Conservation (phyloP, 2,888 invertebrate species). For the Deilephila porcellus region DNA sequence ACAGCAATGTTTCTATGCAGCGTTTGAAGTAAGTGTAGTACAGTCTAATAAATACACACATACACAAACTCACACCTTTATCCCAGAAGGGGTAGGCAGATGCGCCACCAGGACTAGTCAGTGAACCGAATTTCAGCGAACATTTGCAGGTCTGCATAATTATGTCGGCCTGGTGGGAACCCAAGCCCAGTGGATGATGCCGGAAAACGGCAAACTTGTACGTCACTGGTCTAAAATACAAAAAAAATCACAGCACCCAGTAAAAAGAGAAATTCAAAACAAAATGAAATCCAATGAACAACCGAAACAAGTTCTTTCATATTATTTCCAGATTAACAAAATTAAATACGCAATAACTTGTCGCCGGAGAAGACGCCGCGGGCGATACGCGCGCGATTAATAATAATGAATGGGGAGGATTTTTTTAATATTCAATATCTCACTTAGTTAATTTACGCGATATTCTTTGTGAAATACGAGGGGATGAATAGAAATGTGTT, state of each 20-base stretch:
- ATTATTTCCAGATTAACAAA: neutral
- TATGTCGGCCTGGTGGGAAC: too few species aligned
- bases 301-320: neutral
- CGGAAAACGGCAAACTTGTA: too few species aligned
- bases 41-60: too few species aligned
- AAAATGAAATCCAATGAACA: neutral
- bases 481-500: neutral
- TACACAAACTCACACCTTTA: too few species aligned
- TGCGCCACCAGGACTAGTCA: too few species aligned
- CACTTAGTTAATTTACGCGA: neutral
- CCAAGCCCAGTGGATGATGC: too few species aligned
- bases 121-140: too few species aligned
- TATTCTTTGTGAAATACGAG: neutral
- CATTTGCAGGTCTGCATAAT: too few species aligned
- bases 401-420: neutral
- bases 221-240: too few species aligned
- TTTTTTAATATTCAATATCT: conserved; percentile 8
- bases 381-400: conserved; percentile 2
- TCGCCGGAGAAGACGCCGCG: conserved; percentile 2
- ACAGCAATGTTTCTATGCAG: too few species aligned
- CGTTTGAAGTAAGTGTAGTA: too few species aligned
- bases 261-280: neutral
- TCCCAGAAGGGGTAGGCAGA: too few species aligned
- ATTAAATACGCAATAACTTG: neutral
- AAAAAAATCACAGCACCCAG: neutral